A percentile compares a stretch with the other conserved stretches of the same genome.
Evolutionary conservation across 2,888 invertebrate genomes (phyloP).

Genomic region (Kuschelorhynchus macadamiae): DNA sequence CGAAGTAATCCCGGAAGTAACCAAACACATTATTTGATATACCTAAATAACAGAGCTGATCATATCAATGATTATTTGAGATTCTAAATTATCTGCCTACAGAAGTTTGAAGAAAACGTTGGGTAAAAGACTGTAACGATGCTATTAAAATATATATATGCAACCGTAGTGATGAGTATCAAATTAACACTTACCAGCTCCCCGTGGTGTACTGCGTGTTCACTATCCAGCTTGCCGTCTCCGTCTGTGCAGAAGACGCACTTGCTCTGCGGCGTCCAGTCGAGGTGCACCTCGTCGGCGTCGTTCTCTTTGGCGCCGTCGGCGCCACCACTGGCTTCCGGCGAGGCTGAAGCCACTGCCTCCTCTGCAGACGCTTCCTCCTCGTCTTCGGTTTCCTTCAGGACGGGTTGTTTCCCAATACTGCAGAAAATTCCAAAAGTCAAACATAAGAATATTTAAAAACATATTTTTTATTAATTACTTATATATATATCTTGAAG

Average conservation of each 20-base stretch:
- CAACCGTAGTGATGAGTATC: no score
- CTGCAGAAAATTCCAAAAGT: slow-evolving; percentile 29
- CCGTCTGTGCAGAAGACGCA: slow-evolving; percentile 83
- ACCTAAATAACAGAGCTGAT: no score
- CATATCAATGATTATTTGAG: no score
- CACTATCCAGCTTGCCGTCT: slow-evolving; percentile 72
- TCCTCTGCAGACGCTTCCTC: slow-evolving; percentile 21
- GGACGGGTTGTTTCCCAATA: slow-evolving; percentile 51
- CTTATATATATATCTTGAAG: no score
- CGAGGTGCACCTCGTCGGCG: slow-evolving; percentile 66
- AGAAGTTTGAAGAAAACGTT: no score
- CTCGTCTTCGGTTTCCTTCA: slow-evolving; percentile 51
- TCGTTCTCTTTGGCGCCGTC: slow-evolving; percentile 58
- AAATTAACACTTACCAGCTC: slow-evolving; percentile 74
- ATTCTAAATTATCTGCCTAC: no score
- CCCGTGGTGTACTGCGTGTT: slow-evolving; percentile 72
- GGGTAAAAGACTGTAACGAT: no score
- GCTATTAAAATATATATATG: no score
- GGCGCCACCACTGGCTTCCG: slow-evolving; percentile 51
- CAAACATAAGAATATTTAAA: no score
- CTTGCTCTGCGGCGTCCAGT: slow-evolving; percentile 86
- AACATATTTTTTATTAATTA: no score
- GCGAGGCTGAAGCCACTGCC: slow-evolving; percentile 24
- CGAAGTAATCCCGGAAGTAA: no score
- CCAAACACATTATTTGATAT: no score